These are phyloP conservation scores for Melanotaenia duboulayi DNA, from an alignment of 2,113 vertebrate genomes.

Conservation along the genomic window DNA sequence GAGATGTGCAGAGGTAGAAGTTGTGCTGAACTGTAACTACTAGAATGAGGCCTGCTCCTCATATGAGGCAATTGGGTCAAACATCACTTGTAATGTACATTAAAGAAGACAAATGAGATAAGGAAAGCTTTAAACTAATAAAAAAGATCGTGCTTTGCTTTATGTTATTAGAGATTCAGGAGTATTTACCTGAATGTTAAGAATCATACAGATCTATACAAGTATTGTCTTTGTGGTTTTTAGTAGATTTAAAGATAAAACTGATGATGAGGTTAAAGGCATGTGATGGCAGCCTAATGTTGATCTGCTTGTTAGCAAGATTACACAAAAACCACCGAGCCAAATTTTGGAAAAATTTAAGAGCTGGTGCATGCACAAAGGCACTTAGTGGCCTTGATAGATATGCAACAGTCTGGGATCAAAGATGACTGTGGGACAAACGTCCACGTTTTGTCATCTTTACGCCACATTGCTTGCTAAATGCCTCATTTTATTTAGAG, in stretches of 20 bases:
- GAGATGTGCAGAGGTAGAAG: background rate
- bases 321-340: no score
- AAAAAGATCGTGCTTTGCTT: background rate
- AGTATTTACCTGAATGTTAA: background rate
- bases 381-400: no score
- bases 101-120: no score
- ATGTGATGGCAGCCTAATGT: background rate
- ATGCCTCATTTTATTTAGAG: background rate
- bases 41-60: no score
- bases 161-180: background rate
- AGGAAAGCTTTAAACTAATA: background rate
- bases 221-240: background rate
- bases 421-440: constrained; percentile 6
- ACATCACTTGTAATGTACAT: no score
- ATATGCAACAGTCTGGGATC: background rate
- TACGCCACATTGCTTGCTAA: background rate
- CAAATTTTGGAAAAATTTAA: background rate
- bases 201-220: no score
- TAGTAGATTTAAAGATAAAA: background rate
- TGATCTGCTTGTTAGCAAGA: no score
- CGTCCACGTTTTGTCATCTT: background rate
- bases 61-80: no score
- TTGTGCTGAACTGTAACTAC: no score
- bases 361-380: no score
- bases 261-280: background rate